These are phyloP conservation scores for Myanophis thanlyinensis DNA, from an alignment of 2,113 vertebrate genomes.

Conservation along the genomic window DNA sequence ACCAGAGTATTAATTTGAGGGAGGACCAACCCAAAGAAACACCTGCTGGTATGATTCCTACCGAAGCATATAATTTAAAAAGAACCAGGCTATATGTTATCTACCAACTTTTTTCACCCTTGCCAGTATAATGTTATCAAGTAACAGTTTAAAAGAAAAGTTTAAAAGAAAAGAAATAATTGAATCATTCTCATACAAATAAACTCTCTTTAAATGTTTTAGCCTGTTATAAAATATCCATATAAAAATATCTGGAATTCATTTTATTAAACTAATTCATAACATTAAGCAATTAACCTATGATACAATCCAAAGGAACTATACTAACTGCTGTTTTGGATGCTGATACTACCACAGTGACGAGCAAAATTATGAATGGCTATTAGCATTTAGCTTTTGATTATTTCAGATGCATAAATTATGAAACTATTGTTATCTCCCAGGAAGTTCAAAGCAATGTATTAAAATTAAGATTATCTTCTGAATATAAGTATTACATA, in stretches of 20 bases:
- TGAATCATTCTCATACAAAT: neutral
- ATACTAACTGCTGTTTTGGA: constrained; percentile 33
- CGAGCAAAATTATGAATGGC: constrained; percentile 56
- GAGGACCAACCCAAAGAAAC: neutral
- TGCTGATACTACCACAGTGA: constrained; percentile 50
- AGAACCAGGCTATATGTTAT: neutral
- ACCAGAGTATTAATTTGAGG: neutral
- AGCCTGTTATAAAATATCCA: constrained; percentile 45
- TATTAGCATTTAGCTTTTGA: constrained; percentile 58
- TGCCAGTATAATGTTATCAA: neutral
- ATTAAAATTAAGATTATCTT: constrained; percentile 32
- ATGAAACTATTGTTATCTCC: constrained; percentile 58
- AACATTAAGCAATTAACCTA: constrained; percentile 54
- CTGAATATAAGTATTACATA: constrained; percentile 16
- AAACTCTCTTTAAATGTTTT: constrained; percentile 49
- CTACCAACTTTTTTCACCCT: constrained; percentile 3
- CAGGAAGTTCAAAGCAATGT: constrained; percentile 50
- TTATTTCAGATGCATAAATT: constrained; percentile 51
- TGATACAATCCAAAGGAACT: constrained; percentile 44
- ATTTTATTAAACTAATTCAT: constrained; percentile 45
- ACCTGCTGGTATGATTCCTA: neutral
- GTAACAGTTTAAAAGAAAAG: constrained; percentile 42
- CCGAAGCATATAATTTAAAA: neutral
- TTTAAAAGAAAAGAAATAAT: constrained; percentile 29
- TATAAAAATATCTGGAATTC: constrained; percentile 44